A percentile compares a stretch with the other conserved stretches of the same genome.
phyloP scores from a whole-genome alignment of 1,140 invertebrate genomes.

The Ceratina australensis region DNA sequence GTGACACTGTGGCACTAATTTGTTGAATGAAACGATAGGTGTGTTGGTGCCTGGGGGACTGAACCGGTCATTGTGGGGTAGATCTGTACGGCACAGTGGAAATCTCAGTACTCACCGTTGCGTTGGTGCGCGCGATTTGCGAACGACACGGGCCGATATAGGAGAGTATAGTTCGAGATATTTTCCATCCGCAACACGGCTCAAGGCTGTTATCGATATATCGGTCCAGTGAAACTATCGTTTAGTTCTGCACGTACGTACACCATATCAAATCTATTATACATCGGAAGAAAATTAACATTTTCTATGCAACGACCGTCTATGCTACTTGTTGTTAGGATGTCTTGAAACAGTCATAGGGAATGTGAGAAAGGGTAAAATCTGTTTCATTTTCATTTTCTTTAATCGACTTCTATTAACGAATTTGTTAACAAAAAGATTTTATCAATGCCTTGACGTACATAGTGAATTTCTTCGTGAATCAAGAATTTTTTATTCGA shows the following conservation, averaged over 20 bases:
- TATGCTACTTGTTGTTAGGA: neutral
- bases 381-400: too few species aligned
- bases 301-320: neutral
- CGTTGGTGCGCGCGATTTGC: slow-evolving; percentile 36
- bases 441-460: too few species aligned
- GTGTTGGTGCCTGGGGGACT: slow-evolving; percentile 72
- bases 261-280: neutral
- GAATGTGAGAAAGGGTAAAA: too few species aligned
- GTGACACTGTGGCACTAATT: slow-evolving; percentile 78
- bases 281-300: neutral
- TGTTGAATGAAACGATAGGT: slow-evolving; percentile 77
- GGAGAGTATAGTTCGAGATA: neutral
- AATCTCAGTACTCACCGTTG: slow-evolving; percentile 59
- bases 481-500: too few species aligned
- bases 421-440: too few species aligned
- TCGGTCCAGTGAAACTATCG: slow-evolving; percentile 15
- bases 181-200: neutral
- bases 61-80: slow-evolving; percentile 66
- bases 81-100: slow-evolving; percentile 62
- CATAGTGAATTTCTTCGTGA: too few species aligned
- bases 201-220: slow-evolving; percentile 19
- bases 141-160: slow-evolving; percentile 26
- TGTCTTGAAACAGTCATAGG: too few species aligned
- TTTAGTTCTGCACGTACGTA: slow-evolving; percentile 40
- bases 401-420: too few species aligned